Evolutionary conservation across 2,888 invertebrate genomes (phyloP).

Genomic region (Tridacna gigas): DNA sequence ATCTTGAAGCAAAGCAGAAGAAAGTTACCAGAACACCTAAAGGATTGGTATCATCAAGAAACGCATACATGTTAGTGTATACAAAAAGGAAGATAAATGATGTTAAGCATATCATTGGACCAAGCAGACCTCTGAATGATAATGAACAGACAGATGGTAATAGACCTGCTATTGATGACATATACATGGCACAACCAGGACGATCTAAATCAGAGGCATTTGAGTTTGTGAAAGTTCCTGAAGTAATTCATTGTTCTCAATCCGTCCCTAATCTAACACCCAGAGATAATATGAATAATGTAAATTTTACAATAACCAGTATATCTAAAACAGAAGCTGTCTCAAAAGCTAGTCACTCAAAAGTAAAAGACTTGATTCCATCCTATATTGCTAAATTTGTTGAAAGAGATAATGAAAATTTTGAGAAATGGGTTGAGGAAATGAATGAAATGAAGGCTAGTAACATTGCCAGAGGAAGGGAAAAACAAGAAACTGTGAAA

Average conservation of each 20-base stretch:
- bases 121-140: neutral
- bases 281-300: neutral
- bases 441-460: constrained; percentile 70
- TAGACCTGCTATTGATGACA: too few relatives aligned
- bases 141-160: neutral
- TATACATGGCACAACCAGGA: neutral
- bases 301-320: neutral
- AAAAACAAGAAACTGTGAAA: constrained; percentile 77
- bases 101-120: neutral
- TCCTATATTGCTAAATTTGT: constrained; percentile 74
- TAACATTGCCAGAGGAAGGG: constrained; percentile 76
- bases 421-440: constrained; percentile 84
- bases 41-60: constrained; percentile 86
- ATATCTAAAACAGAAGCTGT: neutral
- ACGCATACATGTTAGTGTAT: constrained; percentile 89
- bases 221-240: neutral
- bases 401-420: constrained; percentile 83
- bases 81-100: constrained; percentile 71
- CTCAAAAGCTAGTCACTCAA: neutral
- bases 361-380: constrained; percentile 32
- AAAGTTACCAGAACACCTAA: constrained; percentile 77
- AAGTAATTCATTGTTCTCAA: neutral
- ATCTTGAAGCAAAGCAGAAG: constrained; percentile 78
- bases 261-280: constrained; percentile 10
- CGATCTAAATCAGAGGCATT: neutral